A percentile compares a stretch with the other conserved stretches of the same genome.
Evolutionary conservation across 2,797 vertebrate species (phyloP).

Genomic region (Champsocephalus esox): DNA sequence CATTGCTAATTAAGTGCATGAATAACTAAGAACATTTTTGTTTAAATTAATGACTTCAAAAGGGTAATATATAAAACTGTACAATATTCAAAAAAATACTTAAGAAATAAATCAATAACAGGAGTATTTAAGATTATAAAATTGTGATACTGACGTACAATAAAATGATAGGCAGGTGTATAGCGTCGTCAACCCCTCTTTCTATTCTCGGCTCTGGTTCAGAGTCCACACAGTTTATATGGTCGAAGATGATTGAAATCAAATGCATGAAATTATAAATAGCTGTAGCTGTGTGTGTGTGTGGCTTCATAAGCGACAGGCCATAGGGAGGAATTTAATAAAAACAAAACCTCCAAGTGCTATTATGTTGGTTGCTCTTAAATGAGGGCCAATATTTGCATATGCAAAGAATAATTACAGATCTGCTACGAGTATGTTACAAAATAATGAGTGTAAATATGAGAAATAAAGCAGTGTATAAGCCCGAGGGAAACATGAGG

Average conservation of each 20-base stretch:
- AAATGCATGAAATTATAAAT: constrained; percentile 74
- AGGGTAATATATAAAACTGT: constrained; percentile 99
- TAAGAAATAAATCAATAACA: constrained; percentile 86
- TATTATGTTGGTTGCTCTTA: constrained; percentile 67
- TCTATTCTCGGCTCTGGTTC: constrained; percentile 73
- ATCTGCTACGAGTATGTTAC: constrained; percentile 69
- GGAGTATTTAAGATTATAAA: constrained; percentile 88
- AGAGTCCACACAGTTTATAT: constrained; percentile 87
- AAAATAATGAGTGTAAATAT: constrained; percentile 73
- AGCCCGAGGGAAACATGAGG: constrained; percentile 60
- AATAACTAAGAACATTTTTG: constrained; percentile 95
- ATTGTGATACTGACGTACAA: constrained; percentile 85
- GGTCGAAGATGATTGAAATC: constrained; percentile 81
- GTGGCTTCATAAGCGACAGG: constrained; percentile 68
- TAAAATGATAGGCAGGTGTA: constrained; percentile 86
- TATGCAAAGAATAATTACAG: constrained; percentile 68
- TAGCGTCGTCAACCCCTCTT: constrained; percentile 76
- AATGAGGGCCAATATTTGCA: constrained; percentile 65
- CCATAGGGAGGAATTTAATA: constrained; percentile 63
- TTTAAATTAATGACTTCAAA: constrained; percentile 99
- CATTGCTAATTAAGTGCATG: constrained; percentile 97
- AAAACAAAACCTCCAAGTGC: constrained; percentile 70
- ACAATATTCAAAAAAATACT: constrained; percentile 97
- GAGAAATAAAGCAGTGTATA: constrained; percentile 55
- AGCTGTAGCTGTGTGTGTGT: constrained; percentile 66